A percentile compares a stretch with the other conserved stretches of the same genome.
phyloP scores from a whole-genome alignment of 2,797 vertebrate genomes.

The Poecile montanus region DNA sequence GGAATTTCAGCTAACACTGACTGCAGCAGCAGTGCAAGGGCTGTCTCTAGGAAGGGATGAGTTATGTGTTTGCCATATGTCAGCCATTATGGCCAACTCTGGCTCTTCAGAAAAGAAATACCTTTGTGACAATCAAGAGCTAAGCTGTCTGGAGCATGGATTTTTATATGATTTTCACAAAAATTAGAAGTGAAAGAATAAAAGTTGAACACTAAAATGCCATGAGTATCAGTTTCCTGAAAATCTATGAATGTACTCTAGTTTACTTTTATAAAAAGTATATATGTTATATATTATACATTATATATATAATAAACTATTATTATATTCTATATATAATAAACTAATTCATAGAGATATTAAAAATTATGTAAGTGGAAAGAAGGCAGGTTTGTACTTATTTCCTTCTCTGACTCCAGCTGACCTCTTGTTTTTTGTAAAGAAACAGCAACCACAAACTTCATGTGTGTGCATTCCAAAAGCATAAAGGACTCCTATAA shows the following conservation, averaged over 20 bases:
- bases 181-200: not conserved
- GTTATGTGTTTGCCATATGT: not conserved
- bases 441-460: not conserved
- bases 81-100: not conserved
- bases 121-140: not conserved
- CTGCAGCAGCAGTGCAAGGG: not conserved
- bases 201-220: not conserved
- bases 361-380: not conserved
- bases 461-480: not conserved
- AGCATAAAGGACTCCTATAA: not conserved
- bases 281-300: too few relatives aligned
- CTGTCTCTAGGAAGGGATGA: not conserved
- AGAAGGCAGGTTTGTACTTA: not conserved
- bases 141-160: not conserved
- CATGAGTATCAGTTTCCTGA: not conserved
- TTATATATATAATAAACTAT: too few relatives aligned
- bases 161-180: not conserved
- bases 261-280: not conserved
- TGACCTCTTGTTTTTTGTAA: not conserved
- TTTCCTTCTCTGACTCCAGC: not conserved
- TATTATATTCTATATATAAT: not conserved
- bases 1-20: not conserved
- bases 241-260: not conserved
- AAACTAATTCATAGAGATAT: not conserved
- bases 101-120: not conserved